Conservation (phyloP, 92 coral and sea anemone species). For the Paramuricea clavata region DNA sequence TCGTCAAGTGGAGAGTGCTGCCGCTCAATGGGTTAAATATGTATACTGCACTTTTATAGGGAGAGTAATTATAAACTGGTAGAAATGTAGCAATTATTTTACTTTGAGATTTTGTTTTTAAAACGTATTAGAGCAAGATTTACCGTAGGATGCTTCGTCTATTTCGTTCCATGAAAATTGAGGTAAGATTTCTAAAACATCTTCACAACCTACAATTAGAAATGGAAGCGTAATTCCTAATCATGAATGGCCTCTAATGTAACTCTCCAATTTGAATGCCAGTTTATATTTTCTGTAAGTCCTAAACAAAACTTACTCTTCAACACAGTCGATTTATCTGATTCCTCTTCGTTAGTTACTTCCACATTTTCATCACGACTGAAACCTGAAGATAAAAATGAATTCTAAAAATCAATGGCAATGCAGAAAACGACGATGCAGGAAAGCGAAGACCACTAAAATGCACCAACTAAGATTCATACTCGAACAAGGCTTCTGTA, state of each 20-base stretch:
- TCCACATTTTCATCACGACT: background rate
- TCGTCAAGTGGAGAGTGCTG: no score
- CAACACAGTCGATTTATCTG: background rate
- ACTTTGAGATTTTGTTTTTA: no score
- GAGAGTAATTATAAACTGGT: no score
- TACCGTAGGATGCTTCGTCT: conserved; percentile 29
- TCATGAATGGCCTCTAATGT: background rate
- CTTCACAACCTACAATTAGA: background rate
- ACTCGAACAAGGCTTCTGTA: no score
- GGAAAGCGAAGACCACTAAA: background rate
- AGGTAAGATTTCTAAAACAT: conserved; percentile 9
- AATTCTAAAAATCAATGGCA: background rate
- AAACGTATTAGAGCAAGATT: no score
- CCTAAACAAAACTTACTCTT: background rate
- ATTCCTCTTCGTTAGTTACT: background rate
- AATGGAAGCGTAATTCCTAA: background rate
- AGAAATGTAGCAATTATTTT: no score
- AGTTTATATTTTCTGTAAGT: background rate
- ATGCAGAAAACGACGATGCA: background rate
- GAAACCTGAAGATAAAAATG: no score
- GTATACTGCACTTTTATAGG: no score
- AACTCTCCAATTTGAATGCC: background rate
- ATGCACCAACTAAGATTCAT: background rate
- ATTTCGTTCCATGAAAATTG: conserved; percentile 20
- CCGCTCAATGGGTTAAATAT: no score